Base-by-base conservation (phyloP, 1,140 invertebrate species). In the Agrypnia vestita region DNA sequence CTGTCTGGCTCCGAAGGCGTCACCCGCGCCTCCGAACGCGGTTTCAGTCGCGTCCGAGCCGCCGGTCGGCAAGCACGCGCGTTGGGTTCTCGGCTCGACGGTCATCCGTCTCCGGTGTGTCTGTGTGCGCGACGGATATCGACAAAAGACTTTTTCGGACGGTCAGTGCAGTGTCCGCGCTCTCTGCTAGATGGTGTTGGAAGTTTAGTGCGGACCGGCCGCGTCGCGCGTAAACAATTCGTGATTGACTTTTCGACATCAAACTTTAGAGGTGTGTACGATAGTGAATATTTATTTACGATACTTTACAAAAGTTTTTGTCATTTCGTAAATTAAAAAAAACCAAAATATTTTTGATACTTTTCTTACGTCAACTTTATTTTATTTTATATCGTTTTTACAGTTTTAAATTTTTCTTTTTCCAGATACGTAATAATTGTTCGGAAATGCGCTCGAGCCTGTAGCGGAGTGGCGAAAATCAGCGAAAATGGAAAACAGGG, bases 401-500 rank as follows among this genome's bases (percentile, higher is more conserved):
- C 3, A 19, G 64, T 4, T 69, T 69, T 49, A 46, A 47, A 47
- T 69, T 49, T 17, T 43, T 69, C n/a, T 64, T 64, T 35, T 69
- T 47, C 44, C 43, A 47, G 44, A 69, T 49, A 10, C 21, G 9
- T 9, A 43, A 69, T 1, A 64, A 35, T 35, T 3, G 1, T 35
- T 64, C 3, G 21, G 64, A 69, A 47, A 69, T 69, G 64, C 17
- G n/a, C 44, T n/a, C 12, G 15, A 47, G n/a, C 46, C 15, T 17
- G 10, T 69, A 47, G 61, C 35, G n/a, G 21, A 13, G 61, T n/a
- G n/a, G n/a, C n/a, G 9, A 12, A 46, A 67, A 67, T 44, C 3
- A 49, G 47, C 44, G 46, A 78, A 78, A 56, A 83, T 83, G 82
- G 82, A 83, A 76, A 81, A 79, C 82, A 80, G 81, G 21, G 82